phyloP scores from a whole-genome alignment of 2,113 vertebrate genomes.

The Plecotus auritus region DNA sequence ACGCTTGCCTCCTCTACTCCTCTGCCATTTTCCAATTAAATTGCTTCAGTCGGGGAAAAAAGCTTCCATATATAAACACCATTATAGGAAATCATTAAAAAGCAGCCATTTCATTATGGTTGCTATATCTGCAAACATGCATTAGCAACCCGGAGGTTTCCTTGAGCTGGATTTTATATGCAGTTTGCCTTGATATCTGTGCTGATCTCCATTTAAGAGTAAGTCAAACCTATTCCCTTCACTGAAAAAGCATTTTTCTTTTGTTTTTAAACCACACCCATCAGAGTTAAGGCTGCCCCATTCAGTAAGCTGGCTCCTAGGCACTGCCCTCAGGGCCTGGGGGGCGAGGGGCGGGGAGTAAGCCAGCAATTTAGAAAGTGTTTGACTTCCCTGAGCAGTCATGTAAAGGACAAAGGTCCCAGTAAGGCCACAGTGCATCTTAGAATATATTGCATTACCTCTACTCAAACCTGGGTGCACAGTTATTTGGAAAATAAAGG shows the following conservation, averaged over 20 bases:
- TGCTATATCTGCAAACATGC: slow-evolving; percentile 43
- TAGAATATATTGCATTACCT: neutral
- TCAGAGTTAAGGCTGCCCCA: neutral
- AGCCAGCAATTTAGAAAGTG: neutral
- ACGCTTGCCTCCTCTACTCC: neutral
- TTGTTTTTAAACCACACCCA: neutral
- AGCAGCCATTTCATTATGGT: slow-evolving; percentile 41
- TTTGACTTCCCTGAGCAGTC: neutral
- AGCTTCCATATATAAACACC: slow-evolving; percentile 36
- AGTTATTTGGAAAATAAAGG: neutral
- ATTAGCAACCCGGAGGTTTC: slow-evolving; percentile 14
- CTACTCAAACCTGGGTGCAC: neutral
- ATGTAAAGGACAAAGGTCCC: neutral
- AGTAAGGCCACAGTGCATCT: neutral
- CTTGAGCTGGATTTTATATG: neutral
- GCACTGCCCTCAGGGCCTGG: neutral
- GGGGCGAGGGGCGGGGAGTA: neutral
- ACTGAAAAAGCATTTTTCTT: neutral
- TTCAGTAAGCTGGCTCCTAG: neutral
- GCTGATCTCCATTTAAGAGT: neutral
- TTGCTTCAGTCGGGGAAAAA: slow-evolving; percentile 39
- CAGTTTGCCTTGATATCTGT: neutral
- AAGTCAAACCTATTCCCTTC: neutral
- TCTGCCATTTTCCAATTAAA: slow-evolving; percentile 56
- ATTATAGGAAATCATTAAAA: slow-evolving; percentile 62